These are phyloP conservation scores for Philhelius pedissequus DNA, from an alignment of 2,888 invertebrate species.

Conservation along the genomic window DNA sequence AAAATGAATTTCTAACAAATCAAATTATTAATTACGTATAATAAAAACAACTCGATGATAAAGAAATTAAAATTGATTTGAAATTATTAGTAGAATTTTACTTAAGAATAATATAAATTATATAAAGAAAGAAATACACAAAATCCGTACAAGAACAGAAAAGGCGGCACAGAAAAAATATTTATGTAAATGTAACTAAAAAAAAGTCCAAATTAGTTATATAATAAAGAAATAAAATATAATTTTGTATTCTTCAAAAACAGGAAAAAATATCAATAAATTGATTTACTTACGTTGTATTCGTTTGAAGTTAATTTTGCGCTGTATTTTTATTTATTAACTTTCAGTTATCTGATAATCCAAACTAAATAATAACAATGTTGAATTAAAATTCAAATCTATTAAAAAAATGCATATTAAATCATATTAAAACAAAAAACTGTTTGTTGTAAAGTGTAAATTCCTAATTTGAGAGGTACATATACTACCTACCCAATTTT, in stretches of 20 bases:
- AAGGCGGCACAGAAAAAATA: slow-evolving; percentile 22
- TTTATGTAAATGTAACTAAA: slow-evolving; percentile 57
- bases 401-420: slow-evolving; percentile 19
- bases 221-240: slow-evolving; percentile 38
- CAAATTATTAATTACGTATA: slow-evolving; percentile 46
- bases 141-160: slow-evolving; percentile 10
- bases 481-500: neutral
- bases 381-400: neutral
- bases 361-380: neutral
- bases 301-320: no score
- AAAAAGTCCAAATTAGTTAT: slow-evolving; percentile 63
- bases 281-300: slow-evolving; percentile 29
- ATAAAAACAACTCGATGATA: slow-evolving; percentile 2
- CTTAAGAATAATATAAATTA: slow-evolving; percentile 49
- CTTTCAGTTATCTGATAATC: neutral
- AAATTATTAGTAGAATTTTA: slow-evolving; percentile 58
- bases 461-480: no score
- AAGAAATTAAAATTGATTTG: slow-evolving; percentile 48
- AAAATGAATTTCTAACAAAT: slow-evolving; percentile 40
- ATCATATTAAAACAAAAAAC: neutral
- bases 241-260: slow-evolving; percentile 61
- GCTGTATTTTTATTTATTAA: no score
- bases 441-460: no score
- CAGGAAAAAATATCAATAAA: slow-evolving; percentile 17
- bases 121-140: slow-evolving; percentile 11